phyloP scores from a whole-genome alignment of 2,113 vertebrate genomes.

The Salvelinus alpinus region DNA sequence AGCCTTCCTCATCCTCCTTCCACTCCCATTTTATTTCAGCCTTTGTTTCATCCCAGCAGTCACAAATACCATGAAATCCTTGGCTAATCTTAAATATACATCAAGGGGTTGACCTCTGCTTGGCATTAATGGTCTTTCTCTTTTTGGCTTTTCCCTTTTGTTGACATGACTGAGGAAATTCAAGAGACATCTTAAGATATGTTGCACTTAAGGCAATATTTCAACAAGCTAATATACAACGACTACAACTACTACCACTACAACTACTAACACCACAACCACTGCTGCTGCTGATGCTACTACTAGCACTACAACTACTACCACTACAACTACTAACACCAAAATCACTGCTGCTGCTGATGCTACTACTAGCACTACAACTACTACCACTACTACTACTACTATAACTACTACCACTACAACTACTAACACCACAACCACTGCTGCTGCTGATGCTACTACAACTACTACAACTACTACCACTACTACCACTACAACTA shows the following conservation, averaged over 20 bases:
- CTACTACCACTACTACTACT: background rate
- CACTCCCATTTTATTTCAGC: conserved; percentile 26
- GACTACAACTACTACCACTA: too few species aligned
- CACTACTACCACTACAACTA: too few species aligned
- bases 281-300: too few species aligned
- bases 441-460: too few species aligned
- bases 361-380: too few species aligned
- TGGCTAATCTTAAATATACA: conserved; percentile 16
- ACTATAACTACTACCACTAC: conserved; percentile 7
- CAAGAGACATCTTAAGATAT: background rate
- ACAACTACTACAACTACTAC: conserved; percentile 10
- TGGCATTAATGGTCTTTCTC: background rate
- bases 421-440: too few species aligned
- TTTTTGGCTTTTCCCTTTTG: background rate
- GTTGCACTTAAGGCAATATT: background rate
- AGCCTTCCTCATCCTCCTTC: conserved; percentile 49
- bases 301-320: background rate
- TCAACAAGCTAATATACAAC: too few species aligned
- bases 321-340: too few species aligned
- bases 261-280: background rate
- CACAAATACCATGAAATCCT: background rate
- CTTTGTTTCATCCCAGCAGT: conserved; percentile 37
- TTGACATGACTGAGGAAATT: too few species aligned
- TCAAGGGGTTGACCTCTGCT: conserved; percentile 21
- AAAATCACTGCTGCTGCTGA: too few species aligned